Evolutionary conservation across 2,888 invertebrate species (phyloP), one percentile per base, ranked within the genome.

Genomic region (Steinernema carpocapsae): DNA sequence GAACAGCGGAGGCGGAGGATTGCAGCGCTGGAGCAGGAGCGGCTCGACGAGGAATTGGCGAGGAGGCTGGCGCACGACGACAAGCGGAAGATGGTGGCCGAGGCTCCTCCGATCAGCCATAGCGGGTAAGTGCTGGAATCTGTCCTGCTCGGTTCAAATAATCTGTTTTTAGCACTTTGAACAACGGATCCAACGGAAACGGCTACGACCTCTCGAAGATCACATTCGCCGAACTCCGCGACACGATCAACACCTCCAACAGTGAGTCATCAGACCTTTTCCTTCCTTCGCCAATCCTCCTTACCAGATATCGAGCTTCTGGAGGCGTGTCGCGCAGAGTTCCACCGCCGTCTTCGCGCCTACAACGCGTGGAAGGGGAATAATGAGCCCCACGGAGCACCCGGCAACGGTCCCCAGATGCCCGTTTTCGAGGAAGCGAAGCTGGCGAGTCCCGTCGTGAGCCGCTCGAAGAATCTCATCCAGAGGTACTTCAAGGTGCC

Each of bases 331-430:
- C 92, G 95, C 74, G 94, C 94, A 88, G 97, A 99, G 89, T 97
- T 97, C 90, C 97, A 97, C 90, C 93, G 97, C 32, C 92, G 97
- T 64, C 91, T 97, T 87, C 96, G 96, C 91, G 96, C 96, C 75
- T 99, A 97, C 89, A 97, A 97, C 89, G 94, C 95, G 77, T 97
- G 97, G 97, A 97, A 97, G 90, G 94, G 94, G 87, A 94, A 94
- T 2, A 76, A 76, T 51, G 29, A 42, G 19, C 6, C 59, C 17
- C 7, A 17, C 19, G 7, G 22, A 22, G 2, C 51, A 52, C 17
- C 48, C 72, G 4, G 52, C 75, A 1, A 24, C 37, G 43, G 32
- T 74, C 4, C 32, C 48, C 19, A 48, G 46, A 22, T 32, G 71
- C 51, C 1, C 42, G 42, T 26, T 12, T 71, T 64, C 6, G 70